Conservation (phyloP, 2,888 invertebrate species). For the Mycalesis mineus region DNA sequence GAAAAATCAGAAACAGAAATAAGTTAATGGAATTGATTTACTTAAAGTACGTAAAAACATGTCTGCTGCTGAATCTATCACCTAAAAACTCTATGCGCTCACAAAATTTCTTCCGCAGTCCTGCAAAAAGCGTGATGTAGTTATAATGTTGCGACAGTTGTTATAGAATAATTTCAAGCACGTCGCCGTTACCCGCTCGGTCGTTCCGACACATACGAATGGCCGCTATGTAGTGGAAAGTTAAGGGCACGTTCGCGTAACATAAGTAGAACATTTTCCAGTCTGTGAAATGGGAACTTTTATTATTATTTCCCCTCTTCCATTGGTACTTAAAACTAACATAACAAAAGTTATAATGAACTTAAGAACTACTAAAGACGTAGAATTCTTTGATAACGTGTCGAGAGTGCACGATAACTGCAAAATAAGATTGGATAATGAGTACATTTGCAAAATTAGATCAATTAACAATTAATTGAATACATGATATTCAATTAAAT, state of each 20-base stretch:
- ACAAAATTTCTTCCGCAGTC: background rate
- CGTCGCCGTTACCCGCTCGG: constrained; percentile 35
- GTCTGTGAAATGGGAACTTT: constrained; percentile 31
- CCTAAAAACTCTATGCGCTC: background rate
- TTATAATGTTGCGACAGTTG: constrained; percentile 11
- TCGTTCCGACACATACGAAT: constrained; percentile 40
- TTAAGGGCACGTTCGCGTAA: constrained; percentile 36
- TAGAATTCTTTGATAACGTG: background rate
- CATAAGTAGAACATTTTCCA: constrained; percentile 31
- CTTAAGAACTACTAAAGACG: constrained; percentile 1
- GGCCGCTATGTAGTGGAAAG: constrained; percentile 37
- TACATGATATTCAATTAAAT: no score
- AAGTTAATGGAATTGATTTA: no score
- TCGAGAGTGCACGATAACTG: no score
- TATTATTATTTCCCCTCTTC: constrained; percentile 25
- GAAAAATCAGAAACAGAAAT: no score
- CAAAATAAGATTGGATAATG: no score
- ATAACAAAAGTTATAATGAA: constrained; percentile 16
- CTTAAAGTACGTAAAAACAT: no score
- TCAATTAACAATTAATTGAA: no score
- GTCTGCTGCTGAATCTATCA: background rate
- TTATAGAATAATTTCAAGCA: constrained; percentile 31
- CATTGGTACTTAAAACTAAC: constrained; percentile 19
- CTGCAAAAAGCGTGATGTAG: background rate
- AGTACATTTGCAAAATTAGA: no score